Evolutionary conservation across 2,797 vertebrate species (phyloP).

Genomic region (Enoplosus armatus): DNA sequence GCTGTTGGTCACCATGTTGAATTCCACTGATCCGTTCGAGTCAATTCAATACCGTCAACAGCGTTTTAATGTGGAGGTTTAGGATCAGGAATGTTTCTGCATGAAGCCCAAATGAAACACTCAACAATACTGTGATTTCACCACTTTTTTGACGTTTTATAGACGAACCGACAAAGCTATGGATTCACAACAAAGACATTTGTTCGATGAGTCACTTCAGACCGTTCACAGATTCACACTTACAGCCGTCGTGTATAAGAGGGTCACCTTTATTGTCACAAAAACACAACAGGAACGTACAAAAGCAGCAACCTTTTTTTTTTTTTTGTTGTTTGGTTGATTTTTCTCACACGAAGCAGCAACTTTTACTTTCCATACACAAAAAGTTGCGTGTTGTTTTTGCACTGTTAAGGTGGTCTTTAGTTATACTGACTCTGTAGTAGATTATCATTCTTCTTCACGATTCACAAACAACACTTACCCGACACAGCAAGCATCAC

Average conservation of each 20-base stretch:
- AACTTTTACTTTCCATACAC: constrained; percentile 83
- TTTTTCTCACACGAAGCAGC: constrained; percentile 86
- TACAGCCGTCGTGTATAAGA: constrained; percentile 71
- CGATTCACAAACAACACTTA: constrained; percentile 84
- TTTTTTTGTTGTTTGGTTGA: constrained; percentile 81
- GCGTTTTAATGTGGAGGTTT: too few species aligned
- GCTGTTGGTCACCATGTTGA: too few species aligned
- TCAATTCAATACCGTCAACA: too few species aligned
- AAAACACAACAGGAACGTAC: constrained; percentile 88
- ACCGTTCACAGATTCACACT: constrained; percentile 23
- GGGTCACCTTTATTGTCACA: constrained; percentile 89
- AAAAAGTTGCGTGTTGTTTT: constrained; percentile 84
- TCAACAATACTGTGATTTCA: too few species aligned
- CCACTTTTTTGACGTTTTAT: too few species aligned
- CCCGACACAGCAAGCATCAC: constrained; percentile 81
- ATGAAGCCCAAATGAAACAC: too few species aligned
- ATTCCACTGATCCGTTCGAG: too few species aligned
- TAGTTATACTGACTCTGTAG: constrained; percentile 72
- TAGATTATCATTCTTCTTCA: constrained; percentile 77
- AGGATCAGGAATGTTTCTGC: too few species aligned
- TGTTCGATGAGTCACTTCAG: too few species aligned
- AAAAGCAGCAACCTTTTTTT: constrained; percentile 89
- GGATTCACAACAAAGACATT: too few species aligned
- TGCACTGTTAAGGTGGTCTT: constrained; percentile 80
- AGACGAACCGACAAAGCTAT: too few species aligned